Evolutionary conservation across 2,797 vertebrate species (phyloP), one percentile per base, ranked within the genome.

Genomic region (Schizopygopsis pylzovi): DNA sequence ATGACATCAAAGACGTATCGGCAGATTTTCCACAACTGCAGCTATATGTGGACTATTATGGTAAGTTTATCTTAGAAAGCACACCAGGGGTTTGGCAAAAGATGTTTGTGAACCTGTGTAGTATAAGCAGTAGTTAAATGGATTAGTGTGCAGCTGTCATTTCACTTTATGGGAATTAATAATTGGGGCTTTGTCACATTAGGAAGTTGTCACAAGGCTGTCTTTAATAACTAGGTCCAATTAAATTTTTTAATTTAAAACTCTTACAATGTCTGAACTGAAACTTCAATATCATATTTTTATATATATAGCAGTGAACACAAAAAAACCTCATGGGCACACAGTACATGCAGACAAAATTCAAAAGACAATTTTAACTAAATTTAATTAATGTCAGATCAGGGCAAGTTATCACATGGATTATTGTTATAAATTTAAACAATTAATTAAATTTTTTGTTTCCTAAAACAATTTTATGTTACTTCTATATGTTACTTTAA

Each of bases 11-110:
- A 82, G 61, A 22, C 12, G 93, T 93, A 20, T 91, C 89, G 0
- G 41, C 91, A 0, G 76, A 33, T 0, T 95, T 92, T 63, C 76
- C 86, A 80, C 93, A 95, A 54, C 93, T 96, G 59, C 91, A 92
- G 12, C 90, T 94, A 4, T 91, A 90, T 13, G 90, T 92, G 20
- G 94, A 94, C 43, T 93, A 92, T 47, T 95, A 95, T 89, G 85
- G 94, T 95, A 49, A 94, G 81, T 72, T 41, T 15, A 59, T 72
- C 2, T 82, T n/a, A 22, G 1, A 41, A 33, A 82, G 65, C 22
- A 54, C 65, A 52, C 13, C 22, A 12, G 25, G 6, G 41, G 9
- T 63, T 4, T 37, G 13, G 45, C 28, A 33, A 22, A 45, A 68
- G 4, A 43, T 41, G 13, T 61, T 18, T 61, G 4, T 61, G 68